Evolutionary conservation across 1,140 invertebrate genomes (phyloP), one percentile per base, ranked within the genome.

Genomic region (Drosophila nebulosa): DNA sequence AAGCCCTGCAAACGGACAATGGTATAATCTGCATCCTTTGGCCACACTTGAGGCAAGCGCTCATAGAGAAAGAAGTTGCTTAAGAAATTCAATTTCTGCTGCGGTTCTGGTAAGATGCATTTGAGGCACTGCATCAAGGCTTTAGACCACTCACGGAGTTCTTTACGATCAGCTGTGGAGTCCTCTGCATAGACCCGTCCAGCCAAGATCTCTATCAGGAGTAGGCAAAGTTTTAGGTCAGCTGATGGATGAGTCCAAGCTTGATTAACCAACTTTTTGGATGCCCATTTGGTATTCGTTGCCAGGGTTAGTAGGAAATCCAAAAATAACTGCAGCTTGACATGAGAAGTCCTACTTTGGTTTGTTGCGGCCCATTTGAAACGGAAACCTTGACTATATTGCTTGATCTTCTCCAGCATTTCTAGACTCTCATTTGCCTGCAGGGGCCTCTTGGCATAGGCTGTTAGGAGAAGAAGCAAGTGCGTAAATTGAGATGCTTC

Each of bases 81-180:
- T 2, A 94, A 74, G 22, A 93, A 93, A 3, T 93, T 91, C 14
- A 93, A 89, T 74, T 92, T 93, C 10, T 93, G 86, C 69, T 91
- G 91, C 1, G 91, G 14, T 32, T 79, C 85, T 2, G 86, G 90
- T 61, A 92, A 92, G n/a, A 92, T 76, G 22, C 90, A 83, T 51
- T 92, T 78, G 0, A 94, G 68, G 7, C 76, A 76, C 46, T 73
- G 57, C 36, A 78, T 74, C 3, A 90, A 58, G 0, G 73, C 77
- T 2, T 63, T 66, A 0, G 74, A 60, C 89, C 89, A 90, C 56
- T 88, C 89, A 2, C 16, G 16, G 2, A 42, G 39, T 9, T 46
- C 39, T 2, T 21, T 46, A 10, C 3, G 39, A 6, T 46, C 39
- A 18, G 39, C 18, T 1, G 7, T 35, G 4, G 63, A 72, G 22